Percentiles rank a stretch among this genome's conserved stretches.
phyloP scores from a whole-genome alignment of 1,140 invertebrate species.

The Cataglyphis hispanica region DNA sequence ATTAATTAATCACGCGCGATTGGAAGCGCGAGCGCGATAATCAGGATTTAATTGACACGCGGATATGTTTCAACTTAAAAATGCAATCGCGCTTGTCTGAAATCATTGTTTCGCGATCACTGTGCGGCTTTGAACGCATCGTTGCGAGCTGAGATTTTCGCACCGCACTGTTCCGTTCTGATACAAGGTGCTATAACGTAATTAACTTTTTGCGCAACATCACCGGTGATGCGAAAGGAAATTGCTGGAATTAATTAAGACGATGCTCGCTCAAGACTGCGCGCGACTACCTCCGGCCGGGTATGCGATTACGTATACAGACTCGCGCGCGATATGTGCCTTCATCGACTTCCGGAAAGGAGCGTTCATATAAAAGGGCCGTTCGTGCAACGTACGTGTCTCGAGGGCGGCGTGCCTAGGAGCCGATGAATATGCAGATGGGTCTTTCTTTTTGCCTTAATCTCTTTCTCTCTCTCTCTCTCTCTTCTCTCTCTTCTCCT shows the following conservation, averaged over 20 bases:
- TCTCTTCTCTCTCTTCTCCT: background rate
- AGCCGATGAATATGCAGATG: conserved; percentile 77
- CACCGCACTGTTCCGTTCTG: background rate
- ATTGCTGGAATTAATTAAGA: conserved; percentile 56
- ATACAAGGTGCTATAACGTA: background rate
- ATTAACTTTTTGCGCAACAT: conserved; percentile 47
- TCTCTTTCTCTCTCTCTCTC: conserved; percentile 1
- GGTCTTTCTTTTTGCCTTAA: conserved; percentile 50
- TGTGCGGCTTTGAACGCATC: background rate
- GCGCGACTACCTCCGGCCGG: conserved; percentile 6
- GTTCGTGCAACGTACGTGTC: conserved; percentile 54
- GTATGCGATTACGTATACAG: background rate
- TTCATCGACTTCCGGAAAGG: conserved; percentile 30
- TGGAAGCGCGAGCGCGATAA: conserved; percentile 33
- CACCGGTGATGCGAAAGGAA: conserved; percentile 42
- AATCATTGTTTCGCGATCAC: conserved; percentile 13
- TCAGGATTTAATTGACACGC: conserved; percentile 55
- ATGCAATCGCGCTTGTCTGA: background rate
- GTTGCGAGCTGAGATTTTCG: background rate
- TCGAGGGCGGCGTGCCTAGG: conserved; percentile 41
- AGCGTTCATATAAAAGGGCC: conserved; percentile 47
- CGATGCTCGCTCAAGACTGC: background rate
- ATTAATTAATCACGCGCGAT: conserved; percentile 48
- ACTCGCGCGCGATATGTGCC: conserved; percentile 8
- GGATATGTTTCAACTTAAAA: conserved; percentile 42